Evolutionary conservation across 2,113 vertebrate species (phyloP).

Genomic region (Ciconia boyciana): DNA sequence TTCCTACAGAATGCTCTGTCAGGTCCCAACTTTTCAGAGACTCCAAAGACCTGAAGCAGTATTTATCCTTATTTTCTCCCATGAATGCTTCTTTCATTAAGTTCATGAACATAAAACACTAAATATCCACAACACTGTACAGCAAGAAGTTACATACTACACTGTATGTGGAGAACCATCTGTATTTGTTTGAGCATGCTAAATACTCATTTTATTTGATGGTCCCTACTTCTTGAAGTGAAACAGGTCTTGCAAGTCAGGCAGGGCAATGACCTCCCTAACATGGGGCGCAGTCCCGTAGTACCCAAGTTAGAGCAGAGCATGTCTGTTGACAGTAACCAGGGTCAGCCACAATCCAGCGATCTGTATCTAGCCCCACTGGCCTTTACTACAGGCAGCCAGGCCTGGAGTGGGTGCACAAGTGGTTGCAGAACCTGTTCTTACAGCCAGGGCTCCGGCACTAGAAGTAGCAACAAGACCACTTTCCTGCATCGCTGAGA

Average conservation of each 20-base stretch:
- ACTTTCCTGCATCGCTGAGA: not conserved
- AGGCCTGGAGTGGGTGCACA: not conserved
- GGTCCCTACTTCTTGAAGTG: not conserved
- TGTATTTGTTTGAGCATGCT: not conserved
- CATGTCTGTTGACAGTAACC: not conserved
- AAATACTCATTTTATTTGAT: not conserved
- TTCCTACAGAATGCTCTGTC: not conserved
- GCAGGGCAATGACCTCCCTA: not conserved
- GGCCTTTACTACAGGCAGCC: not conserved
- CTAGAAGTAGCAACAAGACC: not conserved
- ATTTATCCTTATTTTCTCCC: not conserved
- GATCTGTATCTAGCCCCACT: not conserved
- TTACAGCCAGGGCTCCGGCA: not conserved
- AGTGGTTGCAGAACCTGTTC: not conserved
- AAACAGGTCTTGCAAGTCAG: not conserved
- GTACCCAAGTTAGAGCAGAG: not conserved
- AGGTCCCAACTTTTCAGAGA: not conserved
- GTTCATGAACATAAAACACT: not conserved
- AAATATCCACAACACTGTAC: not conserved
- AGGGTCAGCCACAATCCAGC: not conserved
- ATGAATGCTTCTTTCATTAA: not conserved
- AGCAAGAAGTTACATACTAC: not conserved
- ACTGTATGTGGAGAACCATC: not conserved
- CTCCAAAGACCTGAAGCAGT: not conserved
- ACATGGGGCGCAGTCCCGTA: fast-evolving